Evolutionary conservation across 2,113 vertebrate genomes (phyloP), one percentile per base, ranked within the genome.

Genomic region (Mungos mungo): DNA sequence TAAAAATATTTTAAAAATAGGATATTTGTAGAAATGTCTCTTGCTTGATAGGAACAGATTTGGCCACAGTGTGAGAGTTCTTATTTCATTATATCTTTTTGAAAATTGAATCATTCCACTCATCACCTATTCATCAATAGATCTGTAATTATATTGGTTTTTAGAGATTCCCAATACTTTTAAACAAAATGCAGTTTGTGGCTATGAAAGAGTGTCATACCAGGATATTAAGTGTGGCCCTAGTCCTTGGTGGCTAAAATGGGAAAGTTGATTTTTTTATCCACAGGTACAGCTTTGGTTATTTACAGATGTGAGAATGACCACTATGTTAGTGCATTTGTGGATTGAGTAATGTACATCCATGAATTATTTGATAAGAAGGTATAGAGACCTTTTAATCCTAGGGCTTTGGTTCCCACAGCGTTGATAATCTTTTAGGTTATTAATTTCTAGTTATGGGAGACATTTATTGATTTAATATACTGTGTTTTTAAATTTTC

Each of bases 401-500:
- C 41, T 74, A 33, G 19, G n/a, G 1, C 2, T 82, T 93, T 6
- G 33, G 1, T 52, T 92, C 11, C 25, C 38, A 69, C 0, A 65
- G 29, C 82, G 47, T 83, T 92, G 72, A 86, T 86, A 47, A 74
- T 84, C 35, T 83, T 4, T 45, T 89, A 94, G 41, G 7, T 21
- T 79, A 71, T 65, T 93, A 15, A 29, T 95, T 97, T 97, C 38
- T 86, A 81, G 72, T 83, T 87, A 47, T 50, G 35, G 35, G 63
- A 93, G 79, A 76, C 16, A 65, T 19, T 93, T 66, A 88, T 80
- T 93, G 33, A 5, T 83, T 96, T 97, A 92, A 71, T 45, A 65
- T 60, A 96, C 63, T 90, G 15, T 63, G 9, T 54, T 97, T 97
- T 95, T 38, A 85, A 79, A 69, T 96, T 95, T 97, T 97, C 54